Evolutionary conservation across 2,797 vertebrate species (phyloP), one percentile per base, ranked within the genome.

Genomic region (Lates japonicus): DNA sequence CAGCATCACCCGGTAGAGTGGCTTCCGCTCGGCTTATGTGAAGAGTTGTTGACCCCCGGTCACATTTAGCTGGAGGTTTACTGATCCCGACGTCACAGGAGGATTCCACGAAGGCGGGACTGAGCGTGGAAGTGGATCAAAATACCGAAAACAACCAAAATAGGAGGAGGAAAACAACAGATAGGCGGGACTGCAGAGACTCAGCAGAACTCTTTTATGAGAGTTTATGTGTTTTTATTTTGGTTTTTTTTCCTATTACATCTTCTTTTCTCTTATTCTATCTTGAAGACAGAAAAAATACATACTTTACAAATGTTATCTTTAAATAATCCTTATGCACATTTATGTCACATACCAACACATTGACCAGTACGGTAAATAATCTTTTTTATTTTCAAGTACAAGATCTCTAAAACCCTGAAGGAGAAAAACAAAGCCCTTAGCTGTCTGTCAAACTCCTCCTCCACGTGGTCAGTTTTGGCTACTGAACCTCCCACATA

Each of bases 41-140:
- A 6, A 13, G 63, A 44, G 14, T 29, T 81, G 84, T 67, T 87
- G 81, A 85, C 66, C 70, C 59, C 48, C 60, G 41, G 72, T 64
- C 71, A 76, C 49, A 14, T 65, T 70, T 16, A 48, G 64, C 39
- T 58, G 37, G 44, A 57, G 33, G 25, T 79, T 62, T 25, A 76
- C 65, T 79, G 82, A 74, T 51, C 9, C 10, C 61, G 55, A 90
- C 90, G 91, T 94, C 88, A 91, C 76, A 74, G 35, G 22, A 66
- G 87, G 72, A 72, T 82, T 68, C 86, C 70, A 66, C 0, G 72
- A 25, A 87, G 91, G 93, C 88, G 91, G 92, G 78, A 57, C 87
- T n/a, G 39, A 35, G 11, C 3, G 57, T 13, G 54, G 58, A 76
- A 49, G 78, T 19, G 12, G 22, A 14, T n/a, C 1, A 5, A 51